Base-by-base conservation (phyloP, 2,888 invertebrate genomes). In the Eudasyphora cyanicolor region DNA sequence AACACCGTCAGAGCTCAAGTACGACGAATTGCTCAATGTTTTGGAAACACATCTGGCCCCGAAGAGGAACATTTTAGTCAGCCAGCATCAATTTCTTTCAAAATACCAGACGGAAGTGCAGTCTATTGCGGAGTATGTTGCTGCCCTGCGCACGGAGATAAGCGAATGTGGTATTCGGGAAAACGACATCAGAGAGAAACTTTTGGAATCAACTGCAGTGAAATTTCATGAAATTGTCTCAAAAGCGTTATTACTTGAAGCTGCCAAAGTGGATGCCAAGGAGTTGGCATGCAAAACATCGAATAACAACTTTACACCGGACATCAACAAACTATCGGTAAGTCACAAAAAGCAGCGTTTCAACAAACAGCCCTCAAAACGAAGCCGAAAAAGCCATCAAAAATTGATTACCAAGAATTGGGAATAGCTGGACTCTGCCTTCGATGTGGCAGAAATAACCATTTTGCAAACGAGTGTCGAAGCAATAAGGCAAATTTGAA, bases 121-220 rank as follows among this genome's bases (percentile, higher is more conserved):
- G 32, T 35, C 70, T 1, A 62, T 70, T 6, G 35, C 79, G 0
- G 70, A n/a, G 21, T 76, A 0, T 29, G 64, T 76, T 1, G 76
- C 62, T 45, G 51, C 60, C 14, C 57, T 74, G 14, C 51, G 74
- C 10, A 19, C 29, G 2, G 49, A 70, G 6, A 35, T 60, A 8
- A n/a, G n/a, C n/a, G n/a, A n/a, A n/a, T n/a, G n/a, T n/a, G 77
- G 84, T 21, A 57, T 82, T 10, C 32, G 62, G 1, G 74, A 84
- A 21, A 51, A 24, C 8, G 64, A 67, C 27, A 71, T 80, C 17
- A 35, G 69, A 2, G 74, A 81, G 19, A 64, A 76, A 74, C 67
- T 80, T 3, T n/a, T 76, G 12, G n/a, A 51, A 27, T 54, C 32
- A 27, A 17, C 27, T 24, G 4, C 77, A 4, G 51, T 17, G 7